Evolutionary conservation across 2,797 vertebrate genomes (phyloP).

Genomic region (Anguilla pacifica): DNA sequence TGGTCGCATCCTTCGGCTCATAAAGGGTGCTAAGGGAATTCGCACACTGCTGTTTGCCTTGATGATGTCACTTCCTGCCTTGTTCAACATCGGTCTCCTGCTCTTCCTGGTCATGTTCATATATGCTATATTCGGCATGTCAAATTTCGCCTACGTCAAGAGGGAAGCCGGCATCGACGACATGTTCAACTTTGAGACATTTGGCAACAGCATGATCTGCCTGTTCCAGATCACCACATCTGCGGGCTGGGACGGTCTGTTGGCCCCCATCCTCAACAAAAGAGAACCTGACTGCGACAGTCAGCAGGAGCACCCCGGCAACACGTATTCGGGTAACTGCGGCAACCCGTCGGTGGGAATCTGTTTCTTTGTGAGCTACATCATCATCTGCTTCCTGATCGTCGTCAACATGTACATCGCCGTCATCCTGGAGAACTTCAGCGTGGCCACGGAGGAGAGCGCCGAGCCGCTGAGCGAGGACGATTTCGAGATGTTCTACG

Average conservation of each 20-base stretch:
- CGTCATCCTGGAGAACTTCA: conserved; percentile 96
- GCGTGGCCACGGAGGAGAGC: conserved; percentile 93
- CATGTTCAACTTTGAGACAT: conserved; percentile 98
- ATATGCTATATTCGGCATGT: conserved; percentile 97
- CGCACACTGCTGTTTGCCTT: conserved; percentile 94
- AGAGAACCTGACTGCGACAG: conserved; percentile 87
- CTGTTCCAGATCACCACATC: conserved; percentile 96
- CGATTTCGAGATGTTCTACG: conserved; percentile 98
- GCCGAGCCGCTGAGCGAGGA: conserved; percentile 92
- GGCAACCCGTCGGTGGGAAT: conserved; percentile 90
- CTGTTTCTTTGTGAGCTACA: conserved; percentile 95
- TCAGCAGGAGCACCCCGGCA: conserved; percentile 84
- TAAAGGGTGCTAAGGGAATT: conserved; percentile 96
- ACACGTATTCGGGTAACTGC: conserved; percentile 83
- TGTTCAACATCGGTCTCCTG: conserved; percentile 96
- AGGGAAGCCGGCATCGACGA: conserved; percentile 91
- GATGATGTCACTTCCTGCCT: conserved; percentile 97
- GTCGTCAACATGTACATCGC: conserved; percentile 98
- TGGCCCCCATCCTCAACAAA: conserved; percentile 91
- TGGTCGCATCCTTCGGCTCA: conserved; percentile 92
- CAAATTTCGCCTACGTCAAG: conserved; percentile 97
- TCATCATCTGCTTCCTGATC: conserved; percentile 95
- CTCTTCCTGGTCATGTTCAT: conserved; percentile 99
- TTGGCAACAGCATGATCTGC: conserved; percentile 97
- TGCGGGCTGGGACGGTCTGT: conserved; percentile 87